Evolutionary conservation across 2,888 invertebrate species (phyloP), one percentile per base, ranked within the genome.

Genomic region (Parthenolecanium corni): DNA sequence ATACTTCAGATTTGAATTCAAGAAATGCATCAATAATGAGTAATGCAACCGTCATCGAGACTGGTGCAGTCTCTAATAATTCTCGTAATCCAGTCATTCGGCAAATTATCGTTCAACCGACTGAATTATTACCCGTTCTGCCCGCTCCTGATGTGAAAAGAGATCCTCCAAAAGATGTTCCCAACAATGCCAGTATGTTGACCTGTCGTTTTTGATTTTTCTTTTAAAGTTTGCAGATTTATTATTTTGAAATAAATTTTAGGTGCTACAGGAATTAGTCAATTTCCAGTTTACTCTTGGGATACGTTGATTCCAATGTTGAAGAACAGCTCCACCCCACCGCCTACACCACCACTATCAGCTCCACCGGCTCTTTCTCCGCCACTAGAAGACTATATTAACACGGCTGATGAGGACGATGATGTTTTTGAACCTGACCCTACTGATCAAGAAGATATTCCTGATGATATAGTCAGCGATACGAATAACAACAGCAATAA

Each of bases 361-460:
- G 71, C 70, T 69, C 72, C 73, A 69, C 71, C 72, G 70, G 67
- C 72, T 1, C 72, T 76, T 73, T 65, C 74, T 74, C 75, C 69
- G 71, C 69, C 70, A 77, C 77, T 79, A 67, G 70, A 71, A 68
- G 62, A 46, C 57, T 53, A 53, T n/a, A 63, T 64, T 5, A 65
- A 63, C 24, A 64, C 64, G 18, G 66, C 66, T 5, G 69, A 69
- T 40, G 89, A 90, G 70, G 89, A 91, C 66, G 94, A 95, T 71
- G 94, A 95, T 72, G 95, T 94, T 46, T 94, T 95, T 74, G 92
- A 91, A 71, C 77, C 82, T 25, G 86, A 84, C 18, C 53, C 65
- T 9, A 62, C 52, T 5, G 62, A 64, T 40, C 62, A 52, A 24
- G 64, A 64, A 47, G 64, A 64, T 46, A 18, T 49, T 14, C 21